Evolutionary conservation across 2,113 vertebrate species (phyloP).

Genomic region (Paraplagusia blochii): DNA sequence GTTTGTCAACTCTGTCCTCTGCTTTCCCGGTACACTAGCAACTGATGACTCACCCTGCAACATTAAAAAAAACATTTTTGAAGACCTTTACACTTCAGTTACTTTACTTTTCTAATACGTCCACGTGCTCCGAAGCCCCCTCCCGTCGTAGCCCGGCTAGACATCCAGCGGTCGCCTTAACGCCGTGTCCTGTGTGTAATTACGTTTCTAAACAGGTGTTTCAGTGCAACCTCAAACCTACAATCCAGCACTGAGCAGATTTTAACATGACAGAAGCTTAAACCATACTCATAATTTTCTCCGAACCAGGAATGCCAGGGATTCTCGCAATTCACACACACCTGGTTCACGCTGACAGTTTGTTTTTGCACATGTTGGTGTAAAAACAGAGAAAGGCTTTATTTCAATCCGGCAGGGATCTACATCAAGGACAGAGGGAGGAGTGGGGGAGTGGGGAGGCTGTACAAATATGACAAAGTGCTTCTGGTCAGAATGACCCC

Average conservation of each 20-base stretch:
- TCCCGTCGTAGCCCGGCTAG: constrained; percentile 32
- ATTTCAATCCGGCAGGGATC: constrained; percentile 60
- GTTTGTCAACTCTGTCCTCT: no score
- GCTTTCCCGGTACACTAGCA: no score
- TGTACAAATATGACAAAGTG: constrained; percentile 31
- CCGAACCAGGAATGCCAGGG: constrained; percentile 61
- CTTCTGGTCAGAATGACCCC: background rate
- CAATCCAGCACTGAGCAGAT: constrained; percentile 70
- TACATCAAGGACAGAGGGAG: constrained; percentile 6
- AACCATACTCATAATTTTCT: constrained; percentile 70
- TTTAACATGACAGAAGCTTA: constrained; percentile 64
- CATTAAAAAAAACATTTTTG: no score
- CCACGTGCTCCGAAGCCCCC: constrained; percentile 22
- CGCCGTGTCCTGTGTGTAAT: constrained; percentile 69
- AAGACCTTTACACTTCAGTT: no score
- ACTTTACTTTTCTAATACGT: constrained; percentile 10
- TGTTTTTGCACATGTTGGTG: background rate
- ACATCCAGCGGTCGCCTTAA: constrained; percentile 49
- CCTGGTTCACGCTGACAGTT: constrained; percentile 47
- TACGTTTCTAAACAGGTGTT: constrained; percentile 75
- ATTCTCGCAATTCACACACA: constrained; percentile 59
- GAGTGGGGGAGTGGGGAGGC: background rate
- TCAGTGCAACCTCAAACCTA: constrained; percentile 56
- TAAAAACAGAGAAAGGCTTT: constrained; percentile 63
- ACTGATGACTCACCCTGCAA: no score